Conservation (phyloP, 2,113 vertebrate species). For the Brienomyrus longianalis region DNA sequence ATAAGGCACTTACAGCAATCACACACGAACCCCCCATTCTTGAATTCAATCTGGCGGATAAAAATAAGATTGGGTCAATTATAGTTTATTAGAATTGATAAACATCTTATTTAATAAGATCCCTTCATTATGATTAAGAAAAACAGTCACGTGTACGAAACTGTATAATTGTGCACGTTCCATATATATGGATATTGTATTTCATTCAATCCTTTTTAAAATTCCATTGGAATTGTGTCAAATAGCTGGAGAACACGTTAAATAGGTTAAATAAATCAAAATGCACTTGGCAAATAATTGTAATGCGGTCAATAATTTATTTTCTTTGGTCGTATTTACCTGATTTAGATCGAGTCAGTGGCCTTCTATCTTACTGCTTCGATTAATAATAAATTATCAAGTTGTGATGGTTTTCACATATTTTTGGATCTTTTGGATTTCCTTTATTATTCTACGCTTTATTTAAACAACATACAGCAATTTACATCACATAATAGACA, state of each 20-base stretch:
- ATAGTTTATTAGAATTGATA: neutral
- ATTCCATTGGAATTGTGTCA: neutral
- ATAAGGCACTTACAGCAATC: neutral
- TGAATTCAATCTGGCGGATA: neutral
- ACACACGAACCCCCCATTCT: neutral
- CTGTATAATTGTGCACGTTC: neutral
- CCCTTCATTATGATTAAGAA: neutral
- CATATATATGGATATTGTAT: neutral
- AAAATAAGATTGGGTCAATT: neutral
- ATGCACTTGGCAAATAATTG: neutral
- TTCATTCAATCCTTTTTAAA: neutral
- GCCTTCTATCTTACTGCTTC: neutral
- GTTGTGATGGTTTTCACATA: neutral
- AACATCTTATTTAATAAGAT: neutral
- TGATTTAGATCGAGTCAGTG: neutral
- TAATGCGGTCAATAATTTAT: neutral
- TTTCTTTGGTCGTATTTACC: neutral
- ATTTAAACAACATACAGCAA: neutral
- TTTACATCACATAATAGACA: neutral
- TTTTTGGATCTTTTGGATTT: neutral
- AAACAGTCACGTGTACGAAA: neutral
- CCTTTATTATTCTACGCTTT: neutral
- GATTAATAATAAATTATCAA: neutral
- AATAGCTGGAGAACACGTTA: neutral
- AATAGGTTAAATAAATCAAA: neutral